These are phyloP conservation scores for Perca schrenkii DNA, from an alignment of 2,113 vertebrate genomes.

Conservation along the genomic window DNA sequence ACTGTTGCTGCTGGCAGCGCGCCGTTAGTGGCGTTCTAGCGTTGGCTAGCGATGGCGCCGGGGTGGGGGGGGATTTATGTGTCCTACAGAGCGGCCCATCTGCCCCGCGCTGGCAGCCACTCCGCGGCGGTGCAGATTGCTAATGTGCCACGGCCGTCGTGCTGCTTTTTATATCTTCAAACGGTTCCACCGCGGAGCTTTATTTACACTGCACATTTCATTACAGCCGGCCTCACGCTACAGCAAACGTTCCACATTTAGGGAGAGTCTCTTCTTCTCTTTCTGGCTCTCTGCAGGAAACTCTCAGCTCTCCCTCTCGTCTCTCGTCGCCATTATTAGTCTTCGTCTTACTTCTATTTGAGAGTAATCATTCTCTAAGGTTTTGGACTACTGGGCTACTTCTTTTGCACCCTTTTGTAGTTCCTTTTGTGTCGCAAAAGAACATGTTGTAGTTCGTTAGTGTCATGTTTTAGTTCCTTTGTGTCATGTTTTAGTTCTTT, in stretches of 20 bases:
- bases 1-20: constrained; percentile 80
- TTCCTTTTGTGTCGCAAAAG: too few species aligned
- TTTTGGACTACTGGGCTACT: too few species aligned
- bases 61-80: constrained; percentile 80
- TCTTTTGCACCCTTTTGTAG: too few species aligned
- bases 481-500: too few species aligned
- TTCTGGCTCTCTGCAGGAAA: too few species aligned
- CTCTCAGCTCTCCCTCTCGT: too few species aligned
- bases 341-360: too few species aligned
- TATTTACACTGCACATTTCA: background rate
- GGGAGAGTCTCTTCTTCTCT: too few species aligned
- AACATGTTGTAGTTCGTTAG: too few species aligned
- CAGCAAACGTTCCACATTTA: background rate
- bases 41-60: constrained; percentile 68
- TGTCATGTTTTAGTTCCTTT: too few species aligned
- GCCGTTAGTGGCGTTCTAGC: constrained; percentile 68
- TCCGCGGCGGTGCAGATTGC: constrained; percentile 78
- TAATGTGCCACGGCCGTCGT: constrained; percentile 72
- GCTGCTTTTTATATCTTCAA: constrained; percentile 23
- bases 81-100: constrained; percentile 83
- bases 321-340: too few species aligned
- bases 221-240: background rate
- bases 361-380: too few species aligned
- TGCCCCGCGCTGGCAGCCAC: constrained; percentile 80
- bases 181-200: constrained; percentile 8